Conservation (phyloP, 2,113 vertebrate genomes). For the Chaetorhynchus papuensis region DNA sequence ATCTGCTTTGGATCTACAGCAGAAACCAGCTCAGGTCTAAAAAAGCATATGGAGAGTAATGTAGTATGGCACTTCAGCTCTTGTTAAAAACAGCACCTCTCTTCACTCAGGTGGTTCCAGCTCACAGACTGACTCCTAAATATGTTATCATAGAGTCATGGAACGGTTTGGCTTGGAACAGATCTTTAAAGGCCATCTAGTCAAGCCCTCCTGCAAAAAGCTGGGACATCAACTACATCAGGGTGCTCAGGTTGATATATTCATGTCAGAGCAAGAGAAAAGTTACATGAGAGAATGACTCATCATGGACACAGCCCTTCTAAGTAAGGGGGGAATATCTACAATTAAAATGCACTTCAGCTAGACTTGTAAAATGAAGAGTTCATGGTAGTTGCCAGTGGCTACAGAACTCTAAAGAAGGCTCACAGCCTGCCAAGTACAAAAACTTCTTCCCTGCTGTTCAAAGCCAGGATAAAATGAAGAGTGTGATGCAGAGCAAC, state of each 20-base stretch:
- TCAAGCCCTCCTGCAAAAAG: background rate
- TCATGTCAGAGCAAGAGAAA: background rate
- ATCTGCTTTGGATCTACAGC: background rate
- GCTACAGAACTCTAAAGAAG: background rate
- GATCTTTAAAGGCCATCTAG: background rate
- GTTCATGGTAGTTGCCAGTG: background rate
- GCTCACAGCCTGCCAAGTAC: background rate
- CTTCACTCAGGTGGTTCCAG: background rate
- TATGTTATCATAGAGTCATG: background rate
- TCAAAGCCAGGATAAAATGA: background rate
- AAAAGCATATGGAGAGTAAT: background rate
- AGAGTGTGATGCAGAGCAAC: background rate
- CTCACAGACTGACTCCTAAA: background rate
- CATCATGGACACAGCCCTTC: background rate
- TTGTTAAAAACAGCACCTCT: background rate
- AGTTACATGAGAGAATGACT: background rate
- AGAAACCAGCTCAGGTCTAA: background rate
- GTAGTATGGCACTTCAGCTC: background rate
- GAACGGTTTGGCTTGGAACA: background rate
- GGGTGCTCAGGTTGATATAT: background rate
- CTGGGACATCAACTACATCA: background rate
- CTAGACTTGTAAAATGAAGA: background rate
- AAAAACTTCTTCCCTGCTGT: background rate
- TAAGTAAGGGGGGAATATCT: background rate
- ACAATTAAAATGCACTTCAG: background rate